Base-by-base conservation (phyloP, 2,888 invertebrate genomes). In the Scaeva pyrastri region DNA sequence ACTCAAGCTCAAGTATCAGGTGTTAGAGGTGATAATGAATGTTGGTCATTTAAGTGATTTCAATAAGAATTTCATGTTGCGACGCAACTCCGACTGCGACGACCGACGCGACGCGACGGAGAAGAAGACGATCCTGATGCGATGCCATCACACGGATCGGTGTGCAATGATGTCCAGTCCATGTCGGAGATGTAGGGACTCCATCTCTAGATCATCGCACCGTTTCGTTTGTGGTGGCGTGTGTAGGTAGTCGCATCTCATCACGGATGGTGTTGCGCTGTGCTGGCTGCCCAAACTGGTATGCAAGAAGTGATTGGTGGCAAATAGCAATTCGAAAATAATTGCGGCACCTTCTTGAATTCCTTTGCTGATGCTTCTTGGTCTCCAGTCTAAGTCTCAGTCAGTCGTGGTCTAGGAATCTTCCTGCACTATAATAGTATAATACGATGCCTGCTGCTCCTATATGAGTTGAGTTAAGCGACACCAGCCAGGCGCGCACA, bases 1-100 rank as follows among this genome's bases (percentile, higher is more conserved):
- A 77, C 77, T 86, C 73, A 70, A 73, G 77, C 81, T 52, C 68
- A 77, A 82, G 86, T 86, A 86, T 86, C 80, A 86, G 81, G 86
- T 86, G 86, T 86, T 82, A 77, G 85, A 86, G 82, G 86, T 86
- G 86, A 86, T 86, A 86, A 86, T 86, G 86, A 86, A 86, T 86
- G 86, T 82, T 77, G 76, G 77, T 82, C 86, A 82, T 86, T 86
- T 86, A 86, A 86, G 81, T 86, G 86, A 86, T 86, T 82, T 86
- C 86, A 86, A 86, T 86, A 77, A 82, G 86, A 83, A 73, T 83
- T 78, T 74, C 74, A 83, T 78, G 66, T 68, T 58, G 75, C 70
- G 64, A 75, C 55, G 60, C n/a, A n/a, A n/a, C n/a, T 31, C 60
- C 39, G 10, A 39, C 39, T 10, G n/a, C 39, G 39, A 39, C 39